Evolutionary conservation across 2,113 vertebrate genomes (phyloP).

Genomic region (Labeo rohita): DNA sequence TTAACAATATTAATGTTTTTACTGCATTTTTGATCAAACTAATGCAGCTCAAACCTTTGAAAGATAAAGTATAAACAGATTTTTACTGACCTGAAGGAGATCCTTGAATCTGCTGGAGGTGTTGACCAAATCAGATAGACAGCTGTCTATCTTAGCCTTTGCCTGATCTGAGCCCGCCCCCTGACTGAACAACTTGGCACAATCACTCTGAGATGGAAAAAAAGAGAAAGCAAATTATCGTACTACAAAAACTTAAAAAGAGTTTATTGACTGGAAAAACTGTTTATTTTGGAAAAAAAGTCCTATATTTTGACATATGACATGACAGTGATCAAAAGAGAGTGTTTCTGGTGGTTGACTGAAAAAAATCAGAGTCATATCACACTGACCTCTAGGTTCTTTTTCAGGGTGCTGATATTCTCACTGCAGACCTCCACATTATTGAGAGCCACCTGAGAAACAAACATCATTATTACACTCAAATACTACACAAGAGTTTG

Average conservation of each 20-base stretch:
- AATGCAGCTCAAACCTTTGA: neutral
- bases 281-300: neutral
- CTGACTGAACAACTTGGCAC: conserved; percentile 90
- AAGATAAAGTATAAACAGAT: neutral
- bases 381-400: conserved; percentile 87
- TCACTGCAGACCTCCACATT: conserved; percentile 96
- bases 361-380: neutral
- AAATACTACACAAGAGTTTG: neutral
- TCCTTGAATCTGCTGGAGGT: conserved; percentile 94
- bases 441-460: conserved; percentile 89
- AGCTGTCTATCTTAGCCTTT: conserved; percentile 95
- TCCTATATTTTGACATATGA: neutral
- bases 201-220: conserved; percentile 83
- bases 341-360: neutral
- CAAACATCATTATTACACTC: neutral
- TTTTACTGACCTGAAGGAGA: conserved; percentile 86
- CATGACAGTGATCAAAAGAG: neutral
- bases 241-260: neutral
- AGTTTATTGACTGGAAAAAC: neutral
- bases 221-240: neutral
- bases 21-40: neutral
- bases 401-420: conserved; percentile 96
- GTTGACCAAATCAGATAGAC: conserved; percentile 89
- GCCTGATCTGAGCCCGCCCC: conserved; percentile 84
- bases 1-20: neutral